These are phyloP conservation scores for Archips xylosteana DNA, from an alignment of 2,888 invertebrate species.

Conservation along the genomic window DNA sequence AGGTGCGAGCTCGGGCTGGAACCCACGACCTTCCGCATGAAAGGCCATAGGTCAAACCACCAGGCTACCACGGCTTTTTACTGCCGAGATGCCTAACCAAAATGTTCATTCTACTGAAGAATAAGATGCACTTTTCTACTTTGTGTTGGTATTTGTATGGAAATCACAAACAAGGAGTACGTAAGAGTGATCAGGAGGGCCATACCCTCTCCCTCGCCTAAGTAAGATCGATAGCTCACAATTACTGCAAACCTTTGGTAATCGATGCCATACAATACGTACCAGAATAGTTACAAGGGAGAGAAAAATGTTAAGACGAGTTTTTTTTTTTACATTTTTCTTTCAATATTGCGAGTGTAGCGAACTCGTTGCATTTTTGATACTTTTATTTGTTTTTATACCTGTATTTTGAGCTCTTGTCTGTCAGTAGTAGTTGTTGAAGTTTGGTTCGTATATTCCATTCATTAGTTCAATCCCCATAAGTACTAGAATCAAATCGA, in stretches of 20 bases:
- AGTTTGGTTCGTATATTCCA: no score
- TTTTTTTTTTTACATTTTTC: not conserved
- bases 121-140: no score
- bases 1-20: no score
- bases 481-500: no score
- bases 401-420: no score
- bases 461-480: no score
- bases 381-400: not conserved
- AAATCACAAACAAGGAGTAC: slow-evolving; percentile 11
- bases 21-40: no score
- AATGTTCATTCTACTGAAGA: no score
- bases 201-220: slow-evolving; percentile 1
- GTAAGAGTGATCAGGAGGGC: slow-evolving; percentile 15
- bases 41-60: no score
- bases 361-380: not conserved
- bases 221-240: slow-evolving; percentile 11
- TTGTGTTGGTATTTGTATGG: not conserved
- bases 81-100: no score
- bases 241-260: slow-evolving; percentile 13
- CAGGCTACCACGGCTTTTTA: no score
- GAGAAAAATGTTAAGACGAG: not conserved
- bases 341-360: not conserved
- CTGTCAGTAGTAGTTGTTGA: no score
- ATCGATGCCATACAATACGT: slow-evolving; percentile 4
- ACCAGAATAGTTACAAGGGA: not conserved